Conservation (phyloP, 1,140 invertebrate species). For the Carposina sasakii region DNA sequence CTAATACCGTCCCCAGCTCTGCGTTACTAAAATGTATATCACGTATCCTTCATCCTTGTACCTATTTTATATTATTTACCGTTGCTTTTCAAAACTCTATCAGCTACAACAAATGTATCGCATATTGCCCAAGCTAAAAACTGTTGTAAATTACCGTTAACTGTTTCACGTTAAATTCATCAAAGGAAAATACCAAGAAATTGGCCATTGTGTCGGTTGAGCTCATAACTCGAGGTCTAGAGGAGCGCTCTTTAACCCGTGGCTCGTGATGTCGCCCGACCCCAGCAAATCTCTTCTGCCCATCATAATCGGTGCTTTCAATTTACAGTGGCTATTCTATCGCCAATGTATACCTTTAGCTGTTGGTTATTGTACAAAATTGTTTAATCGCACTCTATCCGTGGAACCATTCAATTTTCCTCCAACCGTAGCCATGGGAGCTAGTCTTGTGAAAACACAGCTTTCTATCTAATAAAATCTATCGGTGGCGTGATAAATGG, state of each 20-base stretch:
- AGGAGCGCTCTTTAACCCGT: constrained; percentile 59
- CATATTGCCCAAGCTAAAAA: constrained; percentile 15
- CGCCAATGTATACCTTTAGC: constrained; percentile 29
- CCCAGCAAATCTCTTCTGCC: constrained; percentile 57
- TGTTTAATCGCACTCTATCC: constrained; percentile 3
- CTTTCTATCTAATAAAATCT: too few species aligned
- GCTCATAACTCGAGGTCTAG: constrained; percentile 52
- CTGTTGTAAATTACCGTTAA: constrained; percentile 27
- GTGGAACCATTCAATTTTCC: neutral
- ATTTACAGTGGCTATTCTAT: constrained; percentile 57
- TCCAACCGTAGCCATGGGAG: too few species aligned
- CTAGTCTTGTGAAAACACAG: too few species aligned
- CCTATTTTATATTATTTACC: neutral
- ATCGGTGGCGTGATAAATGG: too few species aligned
- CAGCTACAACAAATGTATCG: neutral
- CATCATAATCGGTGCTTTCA: constrained; percentile 66
- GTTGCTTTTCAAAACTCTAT: neutral
- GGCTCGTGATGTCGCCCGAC: constrained; percentile 64
- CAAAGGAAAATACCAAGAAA: constrained; percentile 49
- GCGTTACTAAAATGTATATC: too few species aligned
- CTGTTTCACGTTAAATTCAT: constrained; percentile 33
- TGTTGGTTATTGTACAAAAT: constrained; percentile 12
- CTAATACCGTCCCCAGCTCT: too few species aligned
- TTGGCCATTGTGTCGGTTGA: constrained; percentile 61
- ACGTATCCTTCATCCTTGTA: too few species aligned